Evolutionary conservation across 2,888 invertebrate genomes (phyloP), one percentile per base, ranked within the genome.

Genomic region (Noctua fimbriata): DNA sequence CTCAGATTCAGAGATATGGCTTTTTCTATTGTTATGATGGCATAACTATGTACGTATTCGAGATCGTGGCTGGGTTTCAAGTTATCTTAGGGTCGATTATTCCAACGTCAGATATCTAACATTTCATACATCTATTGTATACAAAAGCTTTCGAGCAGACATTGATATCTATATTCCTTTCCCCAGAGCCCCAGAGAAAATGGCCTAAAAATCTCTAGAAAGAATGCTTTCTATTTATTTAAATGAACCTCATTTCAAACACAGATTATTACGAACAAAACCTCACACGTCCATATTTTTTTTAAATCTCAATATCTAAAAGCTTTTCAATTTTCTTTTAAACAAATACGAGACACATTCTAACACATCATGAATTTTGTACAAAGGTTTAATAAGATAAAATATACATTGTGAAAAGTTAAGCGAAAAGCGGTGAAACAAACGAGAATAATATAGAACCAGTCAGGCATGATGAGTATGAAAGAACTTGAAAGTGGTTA

Each of bases 361-460:
- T 49, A 65, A 73, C 72, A 65, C 77, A n/a, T 55, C 66, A 58
- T 84, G 60, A 79, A 76, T 79, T 86, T n/a, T 66, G 24, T 41
- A 73, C 28, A 73, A 73, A 79, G 69, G 66, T 58, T 71, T 41
- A 69, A 76, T 74, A 32, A 69, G 60, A 47, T 65, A 65, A 47
- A 67, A 67, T 67, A 67, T 44, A 75, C 47, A 86, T 60, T 67
- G 69, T 69, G 49, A 67, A 82, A 69, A 73, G 21, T 60, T 73
- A 36, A 75, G 66, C 63, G 44, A 52, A 67, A 85, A 3, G 41
- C 67, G 41, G 10, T 82, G 73, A 71, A 66, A n/a, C 55, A 67
- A 47, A 3, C 10, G n/a, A 66, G 18, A 60, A 66, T 73, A 60
- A 77, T 52, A 78, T 82, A 78, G 78, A 85, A 72, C 32, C 78